These are phyloP conservation scores for Trilocha varians DNA, from an alignment of 2,888 invertebrate species.

Conservation along the genomic window DNA sequence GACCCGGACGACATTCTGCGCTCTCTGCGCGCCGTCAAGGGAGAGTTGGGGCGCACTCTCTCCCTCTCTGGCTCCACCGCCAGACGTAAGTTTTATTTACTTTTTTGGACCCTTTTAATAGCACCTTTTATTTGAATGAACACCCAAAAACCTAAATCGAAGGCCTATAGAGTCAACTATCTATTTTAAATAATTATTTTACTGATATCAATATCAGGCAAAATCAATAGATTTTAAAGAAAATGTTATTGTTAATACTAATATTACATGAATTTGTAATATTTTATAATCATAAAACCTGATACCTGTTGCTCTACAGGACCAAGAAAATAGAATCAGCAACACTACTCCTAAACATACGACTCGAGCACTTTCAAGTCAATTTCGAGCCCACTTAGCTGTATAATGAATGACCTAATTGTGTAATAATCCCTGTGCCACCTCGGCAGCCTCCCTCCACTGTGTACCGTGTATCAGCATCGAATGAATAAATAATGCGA, in stretches of 20 bases:
- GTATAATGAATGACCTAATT: conserved; percentile 2
- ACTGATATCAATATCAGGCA: background rate
- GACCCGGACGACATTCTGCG: conserved; percentile 90
- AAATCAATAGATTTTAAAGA: too few species aligned
- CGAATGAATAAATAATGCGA: conserved; percentile 41
- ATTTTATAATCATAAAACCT: background rate
- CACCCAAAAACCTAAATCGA: background rate
- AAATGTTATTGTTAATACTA: too few species aligned
- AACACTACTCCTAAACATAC: background rate
- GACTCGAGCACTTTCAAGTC: conserved; percentile 1
- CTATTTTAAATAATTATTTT: background rate
- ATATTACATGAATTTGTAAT: background rate
- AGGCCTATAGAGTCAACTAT: background rate
- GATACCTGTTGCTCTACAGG: background rate
- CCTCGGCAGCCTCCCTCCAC: conserved; percentile 29
- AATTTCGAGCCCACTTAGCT: background rate
- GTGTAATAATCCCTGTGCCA: conserved; percentile 7
- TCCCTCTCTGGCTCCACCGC: conserved; percentile 82
- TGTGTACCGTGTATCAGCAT: conserved; percentile 34
- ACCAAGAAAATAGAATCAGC: background rate
- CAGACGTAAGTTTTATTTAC: conserved; percentile 76
- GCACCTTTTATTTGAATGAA: background rate
- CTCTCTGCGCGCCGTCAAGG: conserved; percentile 85
- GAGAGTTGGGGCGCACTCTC: conserved; percentile 86
- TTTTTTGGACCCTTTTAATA: background rate